Conservation (phyloP, 37 sponge, comb jelly and placozoan species). For the Bolinopsis microptera region DNA sequence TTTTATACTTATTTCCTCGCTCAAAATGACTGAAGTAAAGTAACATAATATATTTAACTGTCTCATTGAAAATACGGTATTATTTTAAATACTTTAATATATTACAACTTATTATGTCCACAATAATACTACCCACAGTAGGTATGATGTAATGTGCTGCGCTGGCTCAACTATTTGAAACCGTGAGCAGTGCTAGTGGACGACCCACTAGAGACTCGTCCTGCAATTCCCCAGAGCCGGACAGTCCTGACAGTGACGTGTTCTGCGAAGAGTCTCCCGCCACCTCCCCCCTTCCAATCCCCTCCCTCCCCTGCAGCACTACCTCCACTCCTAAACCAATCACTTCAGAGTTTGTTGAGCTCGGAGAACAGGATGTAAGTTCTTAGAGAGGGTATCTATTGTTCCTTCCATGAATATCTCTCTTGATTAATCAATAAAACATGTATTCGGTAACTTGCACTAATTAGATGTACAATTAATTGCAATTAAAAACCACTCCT, state of each 20-base stretch:
- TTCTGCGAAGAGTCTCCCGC: neutral
- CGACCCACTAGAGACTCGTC: neutral
- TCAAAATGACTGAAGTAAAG: too few relatives aligned
- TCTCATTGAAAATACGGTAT: too few relatives aligned
- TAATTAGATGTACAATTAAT: too few relatives aligned
- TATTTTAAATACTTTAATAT: too few relatives aligned
- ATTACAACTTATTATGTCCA: too few relatives aligned
- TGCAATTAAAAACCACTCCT: neutral
- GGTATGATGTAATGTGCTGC: neutral
- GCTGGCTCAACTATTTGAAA: neutral
- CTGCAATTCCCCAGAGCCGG: neutral
- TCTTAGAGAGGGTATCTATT: too few relatives aligned
- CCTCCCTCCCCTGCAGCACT: neutral
- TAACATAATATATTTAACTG: too few relatives aligned
- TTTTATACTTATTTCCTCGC: too few relatives aligned
- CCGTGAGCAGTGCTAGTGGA: neutral
- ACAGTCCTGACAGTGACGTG: neutral
- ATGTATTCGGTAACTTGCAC: too few relatives aligned
- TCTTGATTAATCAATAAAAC: neutral
- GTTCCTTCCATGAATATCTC: too few relatives aligned
- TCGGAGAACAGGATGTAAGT: constrained; percentile 25
- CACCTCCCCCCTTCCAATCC: neutral
- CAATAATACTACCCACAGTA: too few relatives aligned
- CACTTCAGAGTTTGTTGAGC: constrained; percentile 1
- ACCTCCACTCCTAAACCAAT: constrained; percentile 3